These are phyloP conservation scores for Acanthopagrus latus DNA, from an alignment of 2,797 vertebrate genomes.

Conservation along the genomic window DNA sequence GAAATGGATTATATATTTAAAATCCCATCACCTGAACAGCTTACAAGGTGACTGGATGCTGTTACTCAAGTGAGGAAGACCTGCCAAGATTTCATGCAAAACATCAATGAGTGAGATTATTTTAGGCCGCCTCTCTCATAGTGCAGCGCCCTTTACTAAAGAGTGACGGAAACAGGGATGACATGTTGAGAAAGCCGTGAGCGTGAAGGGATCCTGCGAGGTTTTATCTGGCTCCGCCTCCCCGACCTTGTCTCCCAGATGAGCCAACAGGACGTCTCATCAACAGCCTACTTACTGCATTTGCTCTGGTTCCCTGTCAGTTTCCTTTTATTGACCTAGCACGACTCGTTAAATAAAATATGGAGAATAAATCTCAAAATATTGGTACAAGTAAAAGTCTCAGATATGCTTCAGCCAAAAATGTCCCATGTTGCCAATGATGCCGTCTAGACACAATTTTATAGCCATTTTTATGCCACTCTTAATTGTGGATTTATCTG, in stretches of 20 bases:
- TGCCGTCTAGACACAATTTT: constrained; percentile 62
- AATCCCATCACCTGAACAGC: constrained; percentile 53
- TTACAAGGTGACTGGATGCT: constrained; percentile 59
- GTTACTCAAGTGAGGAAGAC: constrained; percentile 40
- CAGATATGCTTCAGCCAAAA: constrained; percentile 36
- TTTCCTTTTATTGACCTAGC: constrained; percentile 18
- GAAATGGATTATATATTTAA: constrained; percentile 49
- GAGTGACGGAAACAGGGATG: constrained; percentile 48
- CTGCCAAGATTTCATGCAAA: constrained; percentile 65
- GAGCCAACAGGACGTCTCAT: constrained; percentile 47
- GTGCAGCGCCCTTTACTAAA: constrained; percentile 31
- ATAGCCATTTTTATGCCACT: constrained; percentile 53
- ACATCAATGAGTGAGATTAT: constrained; percentile 62
- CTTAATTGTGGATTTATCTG: constrained; percentile 66
- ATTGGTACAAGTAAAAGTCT: constrained; percentile 37
- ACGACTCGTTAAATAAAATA: constrained; percentile 39
- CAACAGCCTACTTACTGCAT: constrained; percentile 39
- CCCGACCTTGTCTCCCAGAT: constrained; percentile 34
- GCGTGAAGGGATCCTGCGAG: constrained; percentile 23
- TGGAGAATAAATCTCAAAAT: constrained; percentile 44
- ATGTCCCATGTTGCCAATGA: constrained; percentile 60
- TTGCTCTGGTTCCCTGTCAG: constrained; percentile 14
- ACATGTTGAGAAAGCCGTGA: constrained; percentile 27
- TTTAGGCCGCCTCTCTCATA: constrained; percentile 36
- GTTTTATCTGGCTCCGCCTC: constrained; percentile 35